Base-by-base conservation (phyloP, 2,113 vertebrate species). In the Pterocles gutturalis region DNA sequence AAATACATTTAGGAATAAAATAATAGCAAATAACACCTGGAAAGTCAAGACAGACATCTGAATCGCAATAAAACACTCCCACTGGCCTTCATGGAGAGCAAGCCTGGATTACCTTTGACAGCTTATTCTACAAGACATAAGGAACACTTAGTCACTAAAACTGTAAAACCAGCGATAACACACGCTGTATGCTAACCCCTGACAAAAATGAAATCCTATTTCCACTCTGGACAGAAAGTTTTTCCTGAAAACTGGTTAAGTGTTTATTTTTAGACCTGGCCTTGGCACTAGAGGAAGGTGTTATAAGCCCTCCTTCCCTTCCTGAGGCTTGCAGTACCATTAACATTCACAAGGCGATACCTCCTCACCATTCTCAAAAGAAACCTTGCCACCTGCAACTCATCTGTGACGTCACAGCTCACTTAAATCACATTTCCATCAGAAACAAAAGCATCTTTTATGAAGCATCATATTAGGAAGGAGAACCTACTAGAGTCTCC, bases 361-460 rank as follows among this genome's bases (percentile, higher is more conserved):
- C 7, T 17, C 69, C 48, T 69, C 62, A 80, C 22, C 24, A 43
- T 10, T 36, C 11, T 9, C 21, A 46, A 29, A 66, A 89, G 69
- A 87, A 91, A 93, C 15, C 9, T 38, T 82, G 60, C 28, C 72
- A 71, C 36, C 34, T 43, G 51, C 46, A 70, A 60, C 10, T 80
- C 43, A 70, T 11, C 13, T 38, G 26, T 0, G 0, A 54, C 7
- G 21, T 28, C 29, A 51, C 13, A 78, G 31, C 12, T 76, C 41
- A 75, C 48, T 67, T 64, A 80, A 58, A 46, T 55, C 16, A 46
- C 11, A 48, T 55, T 86, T 72, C 33, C 45, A 79, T 20, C 12
- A 76, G 38, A 96, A 96, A 75, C 22, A 62, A 93, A 86, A 69
- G 17, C 25, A 71, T 28, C 21, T 86, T 85, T 29, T 54, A 66